Base-by-base conservation (phyloP, 2,888 invertebrate genomes). In the Apotomis capreana region DNA sequence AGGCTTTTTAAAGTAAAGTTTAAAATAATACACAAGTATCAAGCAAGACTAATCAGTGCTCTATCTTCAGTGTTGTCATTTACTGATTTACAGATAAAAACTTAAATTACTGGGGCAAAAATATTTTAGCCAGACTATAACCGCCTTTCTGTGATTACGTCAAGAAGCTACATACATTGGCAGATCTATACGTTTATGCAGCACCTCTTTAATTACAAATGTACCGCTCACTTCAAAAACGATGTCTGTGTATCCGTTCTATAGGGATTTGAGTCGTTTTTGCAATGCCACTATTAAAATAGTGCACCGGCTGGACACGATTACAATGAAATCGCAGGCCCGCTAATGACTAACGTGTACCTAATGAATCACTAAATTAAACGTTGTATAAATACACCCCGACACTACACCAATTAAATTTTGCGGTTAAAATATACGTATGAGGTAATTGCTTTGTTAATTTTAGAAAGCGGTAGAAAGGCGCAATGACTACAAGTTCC, bases 301-400 rank as follows among this genome's bases (percentile, higher is more conserved):
- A 70, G 73, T 67, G 70, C 64, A 69, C 70, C 70, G 65, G 62
- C 73, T 61, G 74, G 74, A 75, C 75, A 75, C 68, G 76, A 70
- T 75, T 76, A 52, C 70, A 74, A 75, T 77, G 73, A 74, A 77
- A 76, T 74, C 67, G 75, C 75, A 74, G 61, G 67, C 65, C 49
- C 72, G 68, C 73, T 79, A 77, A 79, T 79, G 75, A 76, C 74
- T 75, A 67, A 74, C 76, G 73, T 74, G 76, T 78, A n/a, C n/a
- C n/a, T n/a, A 80, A 79, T 78, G 77, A 78, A 79, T 79, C 78
- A 77, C 76, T 75, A 75, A 80, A 78, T 80, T 78, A 78, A 77
- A 78, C 78, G 65, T 74, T 74, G 70, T 67, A 74, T 76, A 69
- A 76, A 77, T 74, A 74, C 70, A 68, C 75, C 61, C 74, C 55